Evolutionary conservation across 2,113 vertebrate genomes (phyloP).

Genomic region (Pteruthius melanotis): DNA sequence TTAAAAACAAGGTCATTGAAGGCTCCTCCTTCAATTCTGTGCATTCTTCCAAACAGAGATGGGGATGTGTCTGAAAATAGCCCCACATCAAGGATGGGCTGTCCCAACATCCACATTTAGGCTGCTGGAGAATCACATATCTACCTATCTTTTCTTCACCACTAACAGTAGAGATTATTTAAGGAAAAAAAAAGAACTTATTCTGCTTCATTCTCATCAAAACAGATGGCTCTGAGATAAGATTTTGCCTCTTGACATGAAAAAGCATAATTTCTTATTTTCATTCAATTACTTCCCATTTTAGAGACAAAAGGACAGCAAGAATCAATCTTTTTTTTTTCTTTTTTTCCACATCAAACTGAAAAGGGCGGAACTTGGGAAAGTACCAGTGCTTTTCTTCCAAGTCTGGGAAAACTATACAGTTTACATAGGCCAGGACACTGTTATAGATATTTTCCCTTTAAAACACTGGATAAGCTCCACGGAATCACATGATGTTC

Average conservation of each 20-base stretch:
- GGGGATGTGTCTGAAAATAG: background rate
- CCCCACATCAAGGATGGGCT: background rate
- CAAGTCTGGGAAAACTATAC: slow-evolving; percentile 45
- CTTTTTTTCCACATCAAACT: background rate
- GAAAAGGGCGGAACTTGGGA: background rate
- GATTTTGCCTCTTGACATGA: background rate
- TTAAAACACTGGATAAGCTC: slow-evolving; percentile 8
- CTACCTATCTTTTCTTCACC: background rate
- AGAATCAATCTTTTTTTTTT: background rate
- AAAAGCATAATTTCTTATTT: background rate
- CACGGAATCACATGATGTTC: background rate
- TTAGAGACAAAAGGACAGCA: background rate
- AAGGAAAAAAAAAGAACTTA: background rate
- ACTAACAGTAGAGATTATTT: background rate
- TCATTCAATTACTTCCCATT: background rate
- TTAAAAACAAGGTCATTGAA: slow-evolving; percentile 25
- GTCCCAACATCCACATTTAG: background rate
- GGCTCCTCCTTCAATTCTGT: background rate
- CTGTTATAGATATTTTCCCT: slow-evolving; percentile 8
- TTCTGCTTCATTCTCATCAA: background rate
- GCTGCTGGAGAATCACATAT: background rate
- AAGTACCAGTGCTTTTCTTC: slow-evolving; percentile 16
- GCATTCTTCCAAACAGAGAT: background rate
- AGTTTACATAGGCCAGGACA: background rate
- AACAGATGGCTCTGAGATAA: background rate